These are phyloP conservation scores for Papilio polytes DNA, from an alignment of 1,140 invertebrate genomes.

Conservation along the genomic window DNA sequence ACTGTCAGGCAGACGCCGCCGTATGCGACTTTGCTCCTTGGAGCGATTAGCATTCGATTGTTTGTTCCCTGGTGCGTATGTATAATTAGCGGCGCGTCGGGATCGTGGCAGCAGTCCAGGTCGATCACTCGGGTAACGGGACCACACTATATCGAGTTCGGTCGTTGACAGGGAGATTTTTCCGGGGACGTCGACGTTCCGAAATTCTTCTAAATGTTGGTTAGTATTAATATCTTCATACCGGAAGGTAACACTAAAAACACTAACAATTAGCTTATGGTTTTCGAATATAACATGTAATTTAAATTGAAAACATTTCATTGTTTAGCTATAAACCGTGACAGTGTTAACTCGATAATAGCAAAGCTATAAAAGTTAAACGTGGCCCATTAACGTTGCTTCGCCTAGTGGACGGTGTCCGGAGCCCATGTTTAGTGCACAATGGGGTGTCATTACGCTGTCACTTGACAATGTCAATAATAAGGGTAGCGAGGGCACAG, in stretches of 20 bases:
- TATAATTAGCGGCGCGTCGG: constrained; percentile 73
- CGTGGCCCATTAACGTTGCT: constrained; percentile 30
- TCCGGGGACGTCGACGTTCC: constrained; percentile 64
- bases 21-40: constrained; percentile 59
- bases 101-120: constrained; percentile 76
- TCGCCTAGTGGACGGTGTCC: constrained; percentile 4
- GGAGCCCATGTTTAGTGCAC: constrained; percentile 30
- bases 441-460: constrained; percentile 51
- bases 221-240: neutral
- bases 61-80: constrained; percentile 59
- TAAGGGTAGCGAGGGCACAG: constrained; percentile 36
- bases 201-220: constrained; percentile 52
- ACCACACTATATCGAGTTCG: constrained; percentile 69
- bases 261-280: neutral
- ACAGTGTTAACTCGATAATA: constrained; percentile 27
- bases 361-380: constrained; percentile 20
- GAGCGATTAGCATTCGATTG: constrained; percentile 58
- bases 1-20: constrained; percentile 24
- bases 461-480: constrained; percentile 50
- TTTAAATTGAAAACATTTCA: neutral
- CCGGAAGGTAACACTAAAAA: constrained; percentile 1
- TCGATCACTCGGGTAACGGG: constrained; percentile 81
- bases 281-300: neutral
- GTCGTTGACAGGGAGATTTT: constrained; percentile 78
- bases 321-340: constrained; percentile 19